Evolutionary conservation across 2,797 vertebrate genomes (phyloP), one percentile per base, ranked within the genome.

Genomic region (Parambassis ranga): DNA sequence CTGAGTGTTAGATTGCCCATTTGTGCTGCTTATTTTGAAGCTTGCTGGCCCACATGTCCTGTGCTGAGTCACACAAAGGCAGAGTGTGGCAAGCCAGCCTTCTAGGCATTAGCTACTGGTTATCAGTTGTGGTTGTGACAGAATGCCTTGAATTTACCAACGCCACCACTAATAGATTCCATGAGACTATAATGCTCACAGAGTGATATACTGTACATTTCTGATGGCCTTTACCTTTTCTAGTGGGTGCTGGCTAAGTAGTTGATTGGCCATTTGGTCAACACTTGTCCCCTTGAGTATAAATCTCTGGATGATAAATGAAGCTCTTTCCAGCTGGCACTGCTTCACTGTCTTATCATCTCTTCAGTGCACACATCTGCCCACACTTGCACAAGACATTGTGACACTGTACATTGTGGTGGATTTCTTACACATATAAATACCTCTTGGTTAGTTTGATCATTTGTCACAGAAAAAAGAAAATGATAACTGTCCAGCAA

Each of bases 261-360:
- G 60, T 27, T 42, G 63, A 62, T 51, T 71, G 55, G 30, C 72
- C 79, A 79, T 86, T 88, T 87, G 86, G 71, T 75, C 50, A 76
- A 53, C 75, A 83, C 65, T 75, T 77, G 71, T 52, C 56, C 62
- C 18, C 27, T n/a, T 38, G 42, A 71, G 51, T 50, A 51, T 72
- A 79, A 23, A 83, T 49, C 68, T 49, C 48, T 43, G 24, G 36
- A 60, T 61, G 64, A 80, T 75, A 18, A 65, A 71, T 23, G 10
- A 42, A 13, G 36, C 14, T 64, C 38, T 63, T 61, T 81, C 65
- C 74, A 75, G 64, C 81, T 80, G 75, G 63, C 63, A 68, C 10
- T 1, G 61, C 58, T 20, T 72, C 53, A 41, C 33, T 53, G 35
- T 55, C 41, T 49, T 32, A 48, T 62, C 49, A 33, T 19, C 20